A percentile compares a stretch with the other conserved stretches of the same genome.
Evolutionary conservation across 2,113 vertebrate species (phyloP).

Genomic region (Dascyllus trimaculatus): DNA sequence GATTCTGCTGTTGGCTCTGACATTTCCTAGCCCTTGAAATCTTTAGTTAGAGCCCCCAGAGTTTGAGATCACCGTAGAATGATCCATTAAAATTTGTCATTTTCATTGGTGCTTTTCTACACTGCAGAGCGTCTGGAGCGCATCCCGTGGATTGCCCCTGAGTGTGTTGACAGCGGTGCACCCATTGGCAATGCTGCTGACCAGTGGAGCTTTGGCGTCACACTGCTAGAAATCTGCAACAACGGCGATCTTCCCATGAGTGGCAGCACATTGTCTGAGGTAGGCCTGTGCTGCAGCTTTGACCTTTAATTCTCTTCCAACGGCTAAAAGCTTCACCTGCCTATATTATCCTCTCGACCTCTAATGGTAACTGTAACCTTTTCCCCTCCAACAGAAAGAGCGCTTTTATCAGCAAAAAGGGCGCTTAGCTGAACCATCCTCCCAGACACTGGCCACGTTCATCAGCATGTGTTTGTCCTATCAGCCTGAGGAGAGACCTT

Average conservation of each 20-base stretch:
- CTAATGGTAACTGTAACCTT: neutral
- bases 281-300: slow-evolving; percentile 50
- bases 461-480: slow-evolving; percentile 92
- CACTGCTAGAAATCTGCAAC: slow-evolving; percentile 94
- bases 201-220: slow-evolving; percentile 95
- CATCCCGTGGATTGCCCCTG: slow-evolving; percentile 95
- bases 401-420: slow-evolving; percentile 90
- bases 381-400: slow-evolving; percentile 87
- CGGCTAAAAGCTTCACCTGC: neutral
- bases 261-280: slow-evolving; percentile 86
- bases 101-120: neutral
- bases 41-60: neutral
- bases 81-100: neutral
- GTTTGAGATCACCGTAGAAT: neutral
- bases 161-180: slow-evolving; percentile 83
- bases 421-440: slow-evolving; percentile 86
- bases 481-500: slow-evolving; percentile 85
- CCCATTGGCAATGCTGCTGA: slow-evolving; percentile 83
- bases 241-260: slow-evolving; percentile 90
- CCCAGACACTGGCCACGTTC: slow-evolving; percentile 87
- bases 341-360: neutral
- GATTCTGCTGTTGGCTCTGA: too few species aligned
- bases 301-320: neutral
- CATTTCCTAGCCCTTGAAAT: too few species aligned
- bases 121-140: slow-evolving; percentile 90